Base-by-base conservation (phyloP, 2,113 vertebrate genomes). In the Clarias batrachus region DNA sequence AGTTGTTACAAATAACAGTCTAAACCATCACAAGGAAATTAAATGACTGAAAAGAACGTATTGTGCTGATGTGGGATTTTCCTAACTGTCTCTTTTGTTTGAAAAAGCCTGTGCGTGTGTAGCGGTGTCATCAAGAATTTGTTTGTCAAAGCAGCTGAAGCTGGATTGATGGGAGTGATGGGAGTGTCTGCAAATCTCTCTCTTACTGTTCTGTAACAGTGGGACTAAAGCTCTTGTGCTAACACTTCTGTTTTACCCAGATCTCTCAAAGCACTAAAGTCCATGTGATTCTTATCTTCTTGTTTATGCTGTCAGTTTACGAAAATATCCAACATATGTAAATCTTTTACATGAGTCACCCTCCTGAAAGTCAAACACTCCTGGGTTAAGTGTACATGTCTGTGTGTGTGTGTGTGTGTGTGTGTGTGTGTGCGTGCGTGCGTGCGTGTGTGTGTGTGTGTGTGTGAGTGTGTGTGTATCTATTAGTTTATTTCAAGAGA, bases 71-170 rank as follows among this genome's bases (percentile, higher is more conserved):
- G 62, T 68, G 86, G 89, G 82, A 82, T 84, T 90, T 88, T 88
- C 85, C 89, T 89, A 92, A 93, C 93, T 92, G 93, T 91, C 62
- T 93, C 91, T 89, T 84, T 82, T 94, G 93, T 95, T 94, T 94
- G 93, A 90, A 89, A 91, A 94, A 91, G 93, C 93, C 57, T 93
- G 92, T 89, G 90, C 90, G 89, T 83, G 86, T 86, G 91, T n/a
- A 91, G 90, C 65, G 86, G 91, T 83, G 82, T 71, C 84, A 60
- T 56, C 78, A 54, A 5, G 63, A 86, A 86, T 91, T 92, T 94
- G 93, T 93, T 94, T 95, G 92, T 89, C 86, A 81, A 94, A 92
- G 92, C 91, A 93, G 94, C 92, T 93, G 92, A 90, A 88, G 82
- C 87, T 73, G 89, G 81, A 86, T 87, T 87, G 17, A 87, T 87